phyloP scores from a whole-genome alignment of 2,113 vertebrate genomes.

The Isichthys henryi region DNA sequence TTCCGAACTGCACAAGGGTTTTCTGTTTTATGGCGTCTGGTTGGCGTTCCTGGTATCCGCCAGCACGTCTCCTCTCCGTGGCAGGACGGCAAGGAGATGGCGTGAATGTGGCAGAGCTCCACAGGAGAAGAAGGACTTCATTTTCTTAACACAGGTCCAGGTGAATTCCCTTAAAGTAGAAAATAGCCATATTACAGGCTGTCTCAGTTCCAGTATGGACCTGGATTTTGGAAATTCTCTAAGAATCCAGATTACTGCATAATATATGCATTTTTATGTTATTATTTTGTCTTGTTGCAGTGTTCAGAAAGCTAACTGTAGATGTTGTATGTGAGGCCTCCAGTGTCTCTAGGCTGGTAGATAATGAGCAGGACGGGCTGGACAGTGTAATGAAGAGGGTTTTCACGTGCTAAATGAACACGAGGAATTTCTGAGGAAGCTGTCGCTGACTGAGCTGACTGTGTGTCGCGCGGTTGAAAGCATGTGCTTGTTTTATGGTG shows the following conservation, averaged over 20 bases:
- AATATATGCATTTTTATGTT: neutral
- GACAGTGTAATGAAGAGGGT: neutral
- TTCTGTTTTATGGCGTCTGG: slow-evolving; percentile 57
- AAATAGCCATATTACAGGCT: neutral
- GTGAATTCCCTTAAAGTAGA: neutral
- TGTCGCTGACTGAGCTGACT: neutral
- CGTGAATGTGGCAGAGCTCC: neutral
- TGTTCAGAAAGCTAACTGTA: neutral
- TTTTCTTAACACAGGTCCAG: neutral
- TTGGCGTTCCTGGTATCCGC: slow-evolving; percentile 43
- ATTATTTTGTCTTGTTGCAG: neutral
- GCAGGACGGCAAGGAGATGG: slow-evolving; percentile 19
- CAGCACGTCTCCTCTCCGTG: slow-evolving; percentile 12
- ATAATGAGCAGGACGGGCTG: neutral
- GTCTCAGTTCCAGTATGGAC: neutral
- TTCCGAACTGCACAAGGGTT: slow-evolving; percentile 44
- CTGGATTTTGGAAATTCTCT: neutral
- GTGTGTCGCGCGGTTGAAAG: neutral
- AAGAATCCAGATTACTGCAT: neutral
- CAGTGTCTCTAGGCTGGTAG: neutral
- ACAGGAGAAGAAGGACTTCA: neutral
- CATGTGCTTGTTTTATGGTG: neutral
- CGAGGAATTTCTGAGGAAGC: neutral
- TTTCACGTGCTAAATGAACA: neutral
- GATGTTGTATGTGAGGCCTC: neutral